These are phyloP conservation scores for Pantherophis guttatus DNA, from an alignment of 2,113 vertebrate species.

Conservation along the genomic window DNA sequence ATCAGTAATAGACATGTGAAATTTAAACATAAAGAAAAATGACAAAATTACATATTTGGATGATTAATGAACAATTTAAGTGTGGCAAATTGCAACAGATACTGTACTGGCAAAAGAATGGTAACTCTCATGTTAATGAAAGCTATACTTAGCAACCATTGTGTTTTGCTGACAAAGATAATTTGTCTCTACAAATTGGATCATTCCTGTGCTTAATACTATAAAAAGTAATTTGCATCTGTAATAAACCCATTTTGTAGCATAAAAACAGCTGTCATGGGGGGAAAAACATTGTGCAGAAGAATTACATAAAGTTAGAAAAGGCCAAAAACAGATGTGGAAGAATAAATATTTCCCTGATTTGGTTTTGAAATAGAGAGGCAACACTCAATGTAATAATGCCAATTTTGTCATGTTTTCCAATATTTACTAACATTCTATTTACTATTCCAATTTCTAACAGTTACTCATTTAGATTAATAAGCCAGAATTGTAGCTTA, in stretches of 20 bases:
- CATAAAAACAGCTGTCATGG: slow-evolving; percentile 64
- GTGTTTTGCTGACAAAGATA: slow-evolving; percentile 8
- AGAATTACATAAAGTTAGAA: slow-evolving; percentile 8
- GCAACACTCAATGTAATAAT: background rate
- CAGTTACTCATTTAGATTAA: background rate
- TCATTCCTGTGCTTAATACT: slow-evolving; percentile 55
- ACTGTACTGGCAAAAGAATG: background rate
- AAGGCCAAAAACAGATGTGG: background rate
- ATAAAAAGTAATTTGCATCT: slow-evolving; percentile 43
- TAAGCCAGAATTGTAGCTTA: background rate
- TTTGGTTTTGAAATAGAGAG: background rate
- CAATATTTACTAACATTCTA: background rate
- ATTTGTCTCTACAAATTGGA: slow-evolving; percentile 39
- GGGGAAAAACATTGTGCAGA: slow-evolving; percentile 49
- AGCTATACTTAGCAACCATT: slow-evolving; percentile 2
- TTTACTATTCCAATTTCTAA: background rate
- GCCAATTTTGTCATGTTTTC: background rate
- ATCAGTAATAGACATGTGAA: background rate
- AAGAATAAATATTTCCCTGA: background rate
- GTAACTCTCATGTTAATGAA: background rate
- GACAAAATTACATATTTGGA: background rate
- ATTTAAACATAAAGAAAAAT: background rate
- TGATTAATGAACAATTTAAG: background rate
- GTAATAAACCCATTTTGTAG: slow-evolving; percentile 50
- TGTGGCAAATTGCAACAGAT: background rate